Evolutionary conservation across 2,888 invertebrate species (phyloP), one percentile per base, ranked within the genome.

Genomic region (Ceratothoa steindachneri): DNA sequence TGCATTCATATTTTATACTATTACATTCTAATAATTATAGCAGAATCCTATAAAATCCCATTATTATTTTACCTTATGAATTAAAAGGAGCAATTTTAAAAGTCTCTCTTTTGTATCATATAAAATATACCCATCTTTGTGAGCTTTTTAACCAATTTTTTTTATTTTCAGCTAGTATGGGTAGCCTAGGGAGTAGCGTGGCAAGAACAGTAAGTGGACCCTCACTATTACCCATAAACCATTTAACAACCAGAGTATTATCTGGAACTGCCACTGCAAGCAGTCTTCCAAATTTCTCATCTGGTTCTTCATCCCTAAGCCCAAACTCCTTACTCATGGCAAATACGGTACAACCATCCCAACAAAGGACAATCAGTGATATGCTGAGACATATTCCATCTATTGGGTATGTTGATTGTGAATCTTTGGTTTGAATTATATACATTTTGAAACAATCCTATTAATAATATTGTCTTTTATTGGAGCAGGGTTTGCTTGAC

Each of bases 131-230:
- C n/a, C n/a, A n/a, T n/a, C n/a, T n/a, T n/a, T n/a, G n/a, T n/a
- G n/a, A n/a, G n/a, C n/a, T 41, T 41, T 9, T 41, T 15, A 41
- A 41, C 5, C 15, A 41, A 9, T 41, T 41, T 9, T 41, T 41
- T 41, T 41, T 9, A 41, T 27, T 27, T 65, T 22, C 73, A 76
- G 76, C 52, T 76, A 76, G 70, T 76, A 76, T 76, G 76, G 76
- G 76, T 72, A 76, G 76, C 73, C 71, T 76, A 76, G 76, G 73
- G 51, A 73, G 73, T 64, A 76, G 73, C 73, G 76, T 76, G 73
- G 76, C 76, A 55, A 76, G 76, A 76, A 76, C 73, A 72, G 73
- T 71, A 30, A 73, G 73, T 71, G 72, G 76, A 70, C 73, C 73
- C 15, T 70, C 67, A 27, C 67, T 76, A n/a, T n/a, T n/a, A n/a